Evolutionary conservation across 1,140 invertebrate species (phyloP), one percentile per base, ranked within the genome.

Genomic region (Solenopsis fugax): DNA sequence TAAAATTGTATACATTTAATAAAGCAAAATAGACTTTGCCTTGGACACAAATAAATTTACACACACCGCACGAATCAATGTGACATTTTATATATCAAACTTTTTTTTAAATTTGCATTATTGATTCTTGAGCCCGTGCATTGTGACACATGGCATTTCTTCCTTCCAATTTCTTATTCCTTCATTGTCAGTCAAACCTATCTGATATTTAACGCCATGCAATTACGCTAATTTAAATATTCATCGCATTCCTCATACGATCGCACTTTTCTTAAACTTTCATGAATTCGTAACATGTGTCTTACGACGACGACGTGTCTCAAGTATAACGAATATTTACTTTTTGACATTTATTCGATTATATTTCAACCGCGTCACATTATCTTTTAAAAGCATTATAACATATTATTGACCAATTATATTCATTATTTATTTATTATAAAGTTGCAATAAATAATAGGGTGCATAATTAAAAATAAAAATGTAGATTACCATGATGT

Each of bases 301-400:
- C 77, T 81, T 67, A 52, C 37, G 21, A 81, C 37, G 76, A 37
- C 58, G 52, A 71, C 37, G 37, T 71, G 34, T n/a, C 48, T 3
- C 62, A 69, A 12, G 5, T 81, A 24, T 56, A 80, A 80, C 48
- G 52, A 41, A 81, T 81, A 81, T 71, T 56, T 71, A n/a, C 12
- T 81, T 56, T 56, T 29, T 58, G 78, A 81, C 64, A 12, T 81
- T 81, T 81, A 56, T 81, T 71, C 78, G 37, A 56, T 81, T 71
- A 52, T 21, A 0, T 54, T 45, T 56, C 50, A 71, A 71, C 16
- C 16, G 12, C 4, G 3, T 54, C 21, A 13, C 64, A 2, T 16
- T 54, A 56, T 56, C 4, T n/a, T 56, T 71, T 45, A 56, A 71
- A 71, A 71, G 21, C 5, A 29, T 56, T 69, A 41, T 80, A 52